phyloP scores from a whole-genome alignment of 2,888 invertebrate genomes.

The Cheilosia grossa region DNA sequence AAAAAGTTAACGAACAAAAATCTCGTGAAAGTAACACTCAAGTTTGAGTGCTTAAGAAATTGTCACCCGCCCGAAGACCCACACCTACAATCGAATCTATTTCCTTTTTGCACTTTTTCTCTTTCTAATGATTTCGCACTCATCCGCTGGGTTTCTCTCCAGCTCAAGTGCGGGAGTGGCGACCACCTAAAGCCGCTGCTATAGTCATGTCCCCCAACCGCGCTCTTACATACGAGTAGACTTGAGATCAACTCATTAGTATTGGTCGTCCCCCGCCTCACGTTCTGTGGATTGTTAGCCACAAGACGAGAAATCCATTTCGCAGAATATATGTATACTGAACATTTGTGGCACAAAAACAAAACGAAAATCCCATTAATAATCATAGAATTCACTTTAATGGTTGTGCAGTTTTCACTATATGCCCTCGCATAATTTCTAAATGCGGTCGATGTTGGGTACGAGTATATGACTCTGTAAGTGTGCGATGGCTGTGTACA shows the following conservation, averaged over 20 bases:
- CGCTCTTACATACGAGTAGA: not conserved
- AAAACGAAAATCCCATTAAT: conserved; percentile 62
- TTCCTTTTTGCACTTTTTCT: conserved; percentile 2
- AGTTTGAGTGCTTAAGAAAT: not conserved
- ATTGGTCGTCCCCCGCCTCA: conserved; percentile 7
- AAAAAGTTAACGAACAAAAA: not conserved
- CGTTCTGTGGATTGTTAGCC: not conserved
- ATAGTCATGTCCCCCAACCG: not conserved
- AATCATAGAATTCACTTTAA: conserved; percentile 60
- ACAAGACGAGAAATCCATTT: conserved; percentile 25
- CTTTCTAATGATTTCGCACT: conserved; percentile 10
- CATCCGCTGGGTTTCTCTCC: not conserved
- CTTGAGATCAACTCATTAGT: conserved; percentile 24
- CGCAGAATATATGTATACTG: conserved; percentile 13
- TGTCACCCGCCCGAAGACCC: not conserved
- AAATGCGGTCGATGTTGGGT: conserved; percentile 34
- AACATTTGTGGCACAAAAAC: conserved; percentile 16
- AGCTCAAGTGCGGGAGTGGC: conserved; percentile 26
- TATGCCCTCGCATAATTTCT: conserved; percentile 56
- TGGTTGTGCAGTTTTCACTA: conserved; percentile 66
- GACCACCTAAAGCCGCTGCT: conserved; percentile 5
- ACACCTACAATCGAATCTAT: not conserved
- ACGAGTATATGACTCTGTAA: not conserved
- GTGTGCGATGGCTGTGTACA: not conserved
- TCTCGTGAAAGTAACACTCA: not conserved